Evolutionary conservation across 2,113 vertebrate species (phyloP).

Genomic region (Cavia porcellus): DNA sequence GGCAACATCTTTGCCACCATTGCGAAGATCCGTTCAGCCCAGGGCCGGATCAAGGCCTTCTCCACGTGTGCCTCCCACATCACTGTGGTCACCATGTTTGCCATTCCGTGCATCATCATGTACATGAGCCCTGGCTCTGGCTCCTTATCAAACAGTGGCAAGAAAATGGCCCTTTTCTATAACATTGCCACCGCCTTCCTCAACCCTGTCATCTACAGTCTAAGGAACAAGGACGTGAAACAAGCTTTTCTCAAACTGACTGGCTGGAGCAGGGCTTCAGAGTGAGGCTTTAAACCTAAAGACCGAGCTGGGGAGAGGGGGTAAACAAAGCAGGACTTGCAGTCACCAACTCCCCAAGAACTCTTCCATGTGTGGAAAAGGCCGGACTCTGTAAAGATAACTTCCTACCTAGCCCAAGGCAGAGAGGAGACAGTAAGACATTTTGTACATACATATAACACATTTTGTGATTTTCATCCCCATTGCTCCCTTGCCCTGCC

Average conservation of each 20-base stretch:
- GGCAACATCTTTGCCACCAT: conserved; percentile 71
- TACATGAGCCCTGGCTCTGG: conserved; percentile 72
- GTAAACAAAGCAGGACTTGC: not conserved
- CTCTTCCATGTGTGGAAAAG: not conserved
- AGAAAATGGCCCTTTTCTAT: conserved; percentile 79
- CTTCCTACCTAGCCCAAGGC: not conserved
- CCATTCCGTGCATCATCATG: conserved; percentile 61
- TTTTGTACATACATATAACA: not conserved
- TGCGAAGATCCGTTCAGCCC: conserved; percentile 66
- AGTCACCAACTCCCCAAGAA: not conserved
- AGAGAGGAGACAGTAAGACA: not conserved
- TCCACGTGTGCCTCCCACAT: conserved; percentile 77
- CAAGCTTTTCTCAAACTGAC: conserved; percentile 69
- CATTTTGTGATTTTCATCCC: not conserved
- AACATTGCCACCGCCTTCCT: conserved; percentile 76
- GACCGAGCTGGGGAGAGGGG: too few species aligned
- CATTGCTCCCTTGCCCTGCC: not conserved
- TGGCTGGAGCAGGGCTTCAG: not conserved
- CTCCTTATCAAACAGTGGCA: conserved; percentile 63
- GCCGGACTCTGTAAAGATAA: not conserved
- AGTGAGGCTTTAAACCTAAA: conserved; percentile 20
- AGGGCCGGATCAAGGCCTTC: conserved; percentile 67
- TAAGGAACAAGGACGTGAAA: conserved; percentile 78
- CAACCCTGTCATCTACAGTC: conserved; percentile 77
- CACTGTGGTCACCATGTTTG: conserved; percentile 69